A percentile compares a stretch with the other conserved stretches of the same genome.
These are phyloP conservation scores for Drosophila macrospina DNA, from an alignment of 2,888 invertebrate genomes.

Conservation along the genomic window DNA sequence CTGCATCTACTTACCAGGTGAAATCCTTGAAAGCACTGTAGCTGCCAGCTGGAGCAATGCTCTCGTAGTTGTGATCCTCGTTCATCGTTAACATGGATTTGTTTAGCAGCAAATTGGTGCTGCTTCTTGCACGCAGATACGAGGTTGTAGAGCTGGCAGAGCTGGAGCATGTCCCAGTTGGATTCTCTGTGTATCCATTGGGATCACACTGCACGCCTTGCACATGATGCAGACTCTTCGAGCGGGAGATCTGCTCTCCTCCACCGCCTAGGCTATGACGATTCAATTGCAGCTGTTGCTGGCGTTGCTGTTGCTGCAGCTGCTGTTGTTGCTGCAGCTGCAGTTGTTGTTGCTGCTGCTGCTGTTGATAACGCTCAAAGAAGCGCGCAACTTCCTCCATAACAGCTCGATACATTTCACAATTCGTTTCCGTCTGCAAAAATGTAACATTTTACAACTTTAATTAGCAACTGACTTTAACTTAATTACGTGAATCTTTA, in stretches of 20 bases:
- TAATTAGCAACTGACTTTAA: no score
- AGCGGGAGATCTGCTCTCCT: slow-evolving; percentile 84
- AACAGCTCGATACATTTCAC: slow-evolving; percentile 89
- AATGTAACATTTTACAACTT: not conserved
- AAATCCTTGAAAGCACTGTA: slow-evolving; percentile 87
- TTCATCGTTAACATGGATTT: slow-evolving; percentile 69
- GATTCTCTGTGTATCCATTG: slow-evolving; percentile 40
- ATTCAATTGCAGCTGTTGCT: slow-evolving; percentile 52
- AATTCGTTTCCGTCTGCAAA: slow-evolving; percentile 88
- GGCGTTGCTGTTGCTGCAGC: slow-evolving; percentile 46
- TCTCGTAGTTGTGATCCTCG: slow-evolving; percentile 72
- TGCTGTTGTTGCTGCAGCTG: slow-evolving; percentile 56
- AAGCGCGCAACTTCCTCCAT: slow-evolving; percentile 89
- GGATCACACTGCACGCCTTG: slow-evolving; percentile 67
- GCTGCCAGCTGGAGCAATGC: slow-evolving; percentile 77
- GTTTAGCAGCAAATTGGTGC: slow-evolving; percentile 81
- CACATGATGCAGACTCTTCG: slow-evolving; percentile 85
- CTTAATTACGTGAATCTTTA: no score
- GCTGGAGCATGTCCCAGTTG: slow-evolving; percentile 34
- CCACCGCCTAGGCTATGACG: slow-evolving; percentile 55
- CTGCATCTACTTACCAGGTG: slow-evolving; percentile 86
- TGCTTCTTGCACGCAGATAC: slow-evolving; percentile 83
- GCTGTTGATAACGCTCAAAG: slow-evolving; percentile 86
- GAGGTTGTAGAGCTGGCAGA: slow-evolving; percentile 51
- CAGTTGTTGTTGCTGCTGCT: slow-evolving; percentile 63